phyloP scores from a whole-genome alignment of 2,113 vertebrate genomes.

The Paratilapia polleni region DNA sequence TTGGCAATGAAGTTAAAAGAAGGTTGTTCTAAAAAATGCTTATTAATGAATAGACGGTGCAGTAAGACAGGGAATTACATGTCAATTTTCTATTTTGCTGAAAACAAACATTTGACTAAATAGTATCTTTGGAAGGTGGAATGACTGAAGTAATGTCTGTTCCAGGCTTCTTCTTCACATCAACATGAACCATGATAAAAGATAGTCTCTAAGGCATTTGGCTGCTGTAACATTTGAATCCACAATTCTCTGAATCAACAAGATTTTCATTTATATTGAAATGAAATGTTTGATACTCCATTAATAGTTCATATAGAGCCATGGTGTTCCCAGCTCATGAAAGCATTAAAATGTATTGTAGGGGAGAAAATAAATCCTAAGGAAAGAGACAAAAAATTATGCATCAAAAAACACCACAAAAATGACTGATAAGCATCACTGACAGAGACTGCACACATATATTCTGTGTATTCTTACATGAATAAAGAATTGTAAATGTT shows the following conservation, averaged over 20 bases:
- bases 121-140: background rate
- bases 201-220: too few species aligned
- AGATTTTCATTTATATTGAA: background rate
- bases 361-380: background rate
- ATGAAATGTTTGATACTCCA: background rate
- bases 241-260: background rate
- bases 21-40: conserved; percentile 21
- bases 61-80: background rate
- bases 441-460: background rate
- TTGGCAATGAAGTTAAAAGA: conserved; percentile 18
- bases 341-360: background rate
- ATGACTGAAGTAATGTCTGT: background rate
- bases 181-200: background rate
- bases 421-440: background rate
- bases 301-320: background rate
- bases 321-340: background rate
- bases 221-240: background rate
- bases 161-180: background rate
- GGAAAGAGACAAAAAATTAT: background rate
- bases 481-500: background rate
- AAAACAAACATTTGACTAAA: conserved; percentile 12
- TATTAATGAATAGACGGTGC: conserved; percentile 2
- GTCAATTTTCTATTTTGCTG: background rate
- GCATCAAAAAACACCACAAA: background rate
- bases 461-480: too few species aligned